Percentiles rank a stretch among this genome's conserved stretches.
Evolutionary conservation across 2,888 invertebrate species (phyloP).

Genomic region (Polyommatus icarus): DNA sequence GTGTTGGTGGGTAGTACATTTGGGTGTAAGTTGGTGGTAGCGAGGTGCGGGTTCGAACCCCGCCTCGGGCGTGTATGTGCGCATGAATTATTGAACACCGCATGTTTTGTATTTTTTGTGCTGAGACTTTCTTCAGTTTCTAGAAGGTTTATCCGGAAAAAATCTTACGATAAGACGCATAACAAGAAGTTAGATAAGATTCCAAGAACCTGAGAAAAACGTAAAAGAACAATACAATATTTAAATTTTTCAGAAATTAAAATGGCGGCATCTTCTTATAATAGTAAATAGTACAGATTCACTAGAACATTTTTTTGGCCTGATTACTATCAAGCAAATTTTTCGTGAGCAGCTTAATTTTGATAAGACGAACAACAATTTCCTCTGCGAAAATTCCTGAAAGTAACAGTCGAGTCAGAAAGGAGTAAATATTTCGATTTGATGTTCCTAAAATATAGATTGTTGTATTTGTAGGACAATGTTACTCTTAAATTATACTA

Average conservation of each 20-base stretch:
- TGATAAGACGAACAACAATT: too few species aligned
- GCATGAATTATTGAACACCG: conserved; percentile 46
- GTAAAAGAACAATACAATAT: not conserved
- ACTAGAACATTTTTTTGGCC: too few species aligned
- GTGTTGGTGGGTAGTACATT: conserved; percentile 35
- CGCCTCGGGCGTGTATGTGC: conserved; percentile 55
- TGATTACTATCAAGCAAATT: too few species aligned
- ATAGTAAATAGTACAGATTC: too few species aligned
- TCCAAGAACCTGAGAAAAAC: not conserved
- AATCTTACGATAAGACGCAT: not conserved
- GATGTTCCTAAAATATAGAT: too few species aligned
- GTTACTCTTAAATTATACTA: too few species aligned
- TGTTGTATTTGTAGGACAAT: too few species aligned
- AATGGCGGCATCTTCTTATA: too few species aligned
- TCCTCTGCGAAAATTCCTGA: too few species aligned
- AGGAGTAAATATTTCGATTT: too few species aligned
- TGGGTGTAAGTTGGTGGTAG: conserved; percentile 44
- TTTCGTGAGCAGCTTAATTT: too few species aligned
- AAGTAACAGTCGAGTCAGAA: too few species aligned
- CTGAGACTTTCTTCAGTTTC: conserved; percentile 32
- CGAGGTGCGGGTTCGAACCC: conserved; percentile 54
- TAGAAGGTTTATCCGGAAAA: conserved; percentile 39
- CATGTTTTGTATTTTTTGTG: conserved; percentile 39
- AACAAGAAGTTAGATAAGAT: not conserved
- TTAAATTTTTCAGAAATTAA: not conserved